Base-by-base conservation (phyloP, 2,888 invertebrate genomes). In the Lepeophtheirus nordmannii region DNA sequence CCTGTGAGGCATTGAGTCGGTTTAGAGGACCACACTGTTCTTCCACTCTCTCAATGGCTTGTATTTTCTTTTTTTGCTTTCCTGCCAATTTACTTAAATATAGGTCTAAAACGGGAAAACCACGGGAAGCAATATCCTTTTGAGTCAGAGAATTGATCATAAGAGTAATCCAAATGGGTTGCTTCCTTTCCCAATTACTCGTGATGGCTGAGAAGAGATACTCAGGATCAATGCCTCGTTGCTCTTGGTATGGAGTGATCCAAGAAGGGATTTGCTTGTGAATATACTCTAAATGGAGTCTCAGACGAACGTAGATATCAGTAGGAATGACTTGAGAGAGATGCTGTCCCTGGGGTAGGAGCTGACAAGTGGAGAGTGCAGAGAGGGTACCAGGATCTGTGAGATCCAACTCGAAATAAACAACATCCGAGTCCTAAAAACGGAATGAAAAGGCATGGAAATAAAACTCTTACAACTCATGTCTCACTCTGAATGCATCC, bases 11-110 rank as follows among this genome's bases (percentile, higher is more conserved):
- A 69, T 78, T 76, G 46, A 81, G 74, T n/a, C 76, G 75, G 70
- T 79, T 78, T 46, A 81, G 73, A 3, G 81, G 81, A 64, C 76
- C 73, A 72, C 81, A 81, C 71, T 81, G 80, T 70, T 80, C 80
- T 69, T 77, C 75, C n/a, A 78, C 78, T 62, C 73, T 71, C 72
- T 81, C 80, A 39, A 81, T 77, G 12, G 80, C 78, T 58, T 78
- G 77, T 1, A 78, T 75, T 23, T 72, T 69, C 72, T 81, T 80
- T 58, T 74, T 74, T 12, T 74, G 70, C 59, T 75, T 69, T 65
- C 75, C 75, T 0, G 80, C 80, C 70, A 77, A 74, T 70, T 78
- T 77, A 1, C 80, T 79, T 67, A 81, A 72, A 72, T 76, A 80
- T 22, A 79, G 72, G 71, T 81, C 81, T 67, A 81, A 72, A 58